phyloP scores from a whole-genome alignment of 2,888 invertebrate genomes.

The Lepetodrilus schrolli region DNA sequence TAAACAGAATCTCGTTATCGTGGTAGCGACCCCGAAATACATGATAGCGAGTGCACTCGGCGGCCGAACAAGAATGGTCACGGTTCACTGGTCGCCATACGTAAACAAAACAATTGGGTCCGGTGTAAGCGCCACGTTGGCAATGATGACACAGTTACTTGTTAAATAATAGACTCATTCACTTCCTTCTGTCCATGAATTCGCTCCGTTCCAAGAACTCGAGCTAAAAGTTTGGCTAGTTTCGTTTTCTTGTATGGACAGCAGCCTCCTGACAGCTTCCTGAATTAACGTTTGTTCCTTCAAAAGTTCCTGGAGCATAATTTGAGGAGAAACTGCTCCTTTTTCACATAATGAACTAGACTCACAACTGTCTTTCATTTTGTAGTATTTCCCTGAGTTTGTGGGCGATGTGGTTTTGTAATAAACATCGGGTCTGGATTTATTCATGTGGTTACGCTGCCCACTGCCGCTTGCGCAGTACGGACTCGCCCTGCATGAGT shows the following conservation, averaged over 20 bases:
- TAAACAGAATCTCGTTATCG: too few species aligned
- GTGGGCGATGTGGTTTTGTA: background rate
- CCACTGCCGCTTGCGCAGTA: conserved; percentile 2
- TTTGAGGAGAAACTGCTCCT: conserved; percentile 27
- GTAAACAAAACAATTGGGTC: background rate
- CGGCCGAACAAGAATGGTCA: background rate
- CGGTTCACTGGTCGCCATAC: background rate
- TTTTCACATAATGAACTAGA: background rate
- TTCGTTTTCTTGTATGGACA: background rate
- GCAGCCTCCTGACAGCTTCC: conserved; percentile 28
- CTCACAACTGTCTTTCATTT: background rate
- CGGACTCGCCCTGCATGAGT: conserved; percentile 19
- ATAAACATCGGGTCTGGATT: background rate
- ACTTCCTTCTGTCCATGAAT: background rate
- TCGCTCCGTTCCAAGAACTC: background rate
- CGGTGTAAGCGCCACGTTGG: background rate
- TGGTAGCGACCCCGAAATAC: too few species aligned
- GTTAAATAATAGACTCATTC: background rate
- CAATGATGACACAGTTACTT: background rate
- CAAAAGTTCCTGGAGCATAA: conserved; percentile 22
- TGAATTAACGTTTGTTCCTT: conserved; percentile 31
- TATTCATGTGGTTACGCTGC: background rate
- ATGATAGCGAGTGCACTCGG: too few species aligned
- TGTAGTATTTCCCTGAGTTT: background rate
- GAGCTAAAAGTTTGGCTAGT: conserved; percentile 12